phyloP scores from a whole-genome alignment of 2,888 invertebrate species.

The Eupithecia centaureata region DNA sequence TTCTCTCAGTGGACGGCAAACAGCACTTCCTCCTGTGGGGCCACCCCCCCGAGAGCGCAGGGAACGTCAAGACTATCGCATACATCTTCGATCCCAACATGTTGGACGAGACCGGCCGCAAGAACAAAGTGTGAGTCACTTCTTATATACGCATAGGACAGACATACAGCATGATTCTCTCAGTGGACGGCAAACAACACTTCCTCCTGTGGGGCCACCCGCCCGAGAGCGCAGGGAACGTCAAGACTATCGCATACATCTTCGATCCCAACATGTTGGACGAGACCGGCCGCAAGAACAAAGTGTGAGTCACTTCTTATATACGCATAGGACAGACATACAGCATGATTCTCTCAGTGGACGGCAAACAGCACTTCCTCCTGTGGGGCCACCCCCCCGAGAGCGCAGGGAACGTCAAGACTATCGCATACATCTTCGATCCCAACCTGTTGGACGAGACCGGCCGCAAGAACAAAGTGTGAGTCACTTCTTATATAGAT shows the following conservation, averaged over 20 bases:
- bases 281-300: constrained; percentile 59
- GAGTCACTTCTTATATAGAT: constrained; percentile 48
- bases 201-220: constrained; percentile 76
- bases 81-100: constrained; percentile 75
- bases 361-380: constrained; percentile 64
- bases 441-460: constrained; percentile 68
- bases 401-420: constrained; percentile 58
- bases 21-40: constrained; percentile 75
- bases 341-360: constrained; percentile 63
- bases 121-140: constrained; percentile 61
- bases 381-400: constrained; percentile 76
- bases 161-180: constrained; percentile 63
- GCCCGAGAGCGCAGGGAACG: constrained; percentile 60
- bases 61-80: constrained; percentile 63
- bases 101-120: constrained; percentile 62
- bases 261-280: constrained; percentile 74
- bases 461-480: constrained; percentile 65
- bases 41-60: constrained; percentile 65
- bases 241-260: constrained; percentile 69
- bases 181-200: constrained; percentile 60
- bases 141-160: constrained; percentile 60
- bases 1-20: constrained; percentile 61
- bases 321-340: constrained; percentile 60
- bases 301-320: constrained; percentile 61
- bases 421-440: constrained; percentile 72